Evolutionary conservation across 1,140 invertebrate species (phyloP).

Genomic region (Myzus persicae): DNA sequence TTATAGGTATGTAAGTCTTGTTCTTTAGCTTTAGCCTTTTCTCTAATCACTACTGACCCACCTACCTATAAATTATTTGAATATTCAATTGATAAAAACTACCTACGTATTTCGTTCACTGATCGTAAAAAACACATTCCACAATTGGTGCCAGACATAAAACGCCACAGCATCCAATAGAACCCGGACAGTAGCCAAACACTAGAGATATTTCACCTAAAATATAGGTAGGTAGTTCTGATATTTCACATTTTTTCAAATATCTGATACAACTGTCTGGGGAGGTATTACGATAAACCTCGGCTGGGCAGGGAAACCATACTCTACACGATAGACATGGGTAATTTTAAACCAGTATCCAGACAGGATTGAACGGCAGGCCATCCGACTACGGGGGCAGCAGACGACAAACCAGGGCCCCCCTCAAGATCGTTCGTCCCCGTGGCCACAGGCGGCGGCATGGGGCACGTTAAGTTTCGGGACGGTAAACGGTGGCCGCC

Average conservation of each 20-base stretch:
- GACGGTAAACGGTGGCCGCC: background rate
- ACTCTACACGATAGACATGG: background rate
- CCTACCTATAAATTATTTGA: background rate
- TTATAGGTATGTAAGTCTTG: background rate
- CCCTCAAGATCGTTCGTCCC: background rate
- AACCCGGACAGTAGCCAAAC: background rate
- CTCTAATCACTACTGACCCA: background rate
- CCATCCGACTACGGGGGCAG: background rate
- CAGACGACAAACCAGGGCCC: background rate
- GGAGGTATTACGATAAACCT: too few relatives aligned
- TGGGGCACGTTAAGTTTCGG: background rate
- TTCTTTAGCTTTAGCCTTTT: background rate
- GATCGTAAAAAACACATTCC: background rate
- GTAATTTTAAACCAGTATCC: background rate
- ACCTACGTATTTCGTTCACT: background rate
- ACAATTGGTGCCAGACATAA: background rate
- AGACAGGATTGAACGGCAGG: background rate
- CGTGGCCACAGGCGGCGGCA: background rate
- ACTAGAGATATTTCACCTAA: background rate
- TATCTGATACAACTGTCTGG: background rate
- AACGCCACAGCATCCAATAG: background rate
- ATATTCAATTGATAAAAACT: background rate
- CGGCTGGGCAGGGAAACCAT: background rate
- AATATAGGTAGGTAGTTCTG: background rate
- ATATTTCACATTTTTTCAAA: background rate